Conservation (phyloP, 2,113 vertebrate species). For the Helogale parvula region DNA sequence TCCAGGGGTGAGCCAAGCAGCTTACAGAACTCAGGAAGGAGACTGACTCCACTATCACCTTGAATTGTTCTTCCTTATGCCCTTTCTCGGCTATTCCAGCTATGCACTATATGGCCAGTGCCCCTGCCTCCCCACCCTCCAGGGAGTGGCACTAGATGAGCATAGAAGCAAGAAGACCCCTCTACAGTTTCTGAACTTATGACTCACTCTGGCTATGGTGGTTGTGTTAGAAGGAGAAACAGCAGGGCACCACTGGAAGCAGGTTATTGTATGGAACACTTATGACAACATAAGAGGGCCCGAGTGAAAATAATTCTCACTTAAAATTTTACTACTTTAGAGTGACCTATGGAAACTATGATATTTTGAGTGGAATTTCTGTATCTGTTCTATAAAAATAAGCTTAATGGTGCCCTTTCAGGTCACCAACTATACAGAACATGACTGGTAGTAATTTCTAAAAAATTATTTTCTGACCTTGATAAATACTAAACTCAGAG, state of each 20-base stretch:
- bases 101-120: not conserved
- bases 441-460: not conserved
- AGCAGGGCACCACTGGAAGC: not conserved
- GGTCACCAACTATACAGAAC: not conserved
- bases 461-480: not conserved
- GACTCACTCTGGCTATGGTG: not conserved
- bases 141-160: not conserved
- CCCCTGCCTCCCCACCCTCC: not conserved
- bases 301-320: not conserved
- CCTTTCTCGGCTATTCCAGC: constrained; percentile 50
- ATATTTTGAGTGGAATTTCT: not conserved
- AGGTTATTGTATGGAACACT: not conserved
- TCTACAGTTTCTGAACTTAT: not conserved
- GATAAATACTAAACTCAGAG: constrained; percentile 7
- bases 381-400: not conserved
- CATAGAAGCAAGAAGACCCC: not conserved
- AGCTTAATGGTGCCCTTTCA: not conserved
- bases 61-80: constrained; percentile 71
- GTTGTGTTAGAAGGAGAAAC: not conserved
- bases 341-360: not conserved
- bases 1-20: constrained; percentile 72
- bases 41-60: constrained; percentile 86
- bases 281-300: not conserved
- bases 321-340: not conserved
- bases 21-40: constrained; percentile 73